These are phyloP conservation scores for Sussaba pulchella DNA, from an alignment of 2,888 invertebrate species.

Conservation along the genomic window DNA sequence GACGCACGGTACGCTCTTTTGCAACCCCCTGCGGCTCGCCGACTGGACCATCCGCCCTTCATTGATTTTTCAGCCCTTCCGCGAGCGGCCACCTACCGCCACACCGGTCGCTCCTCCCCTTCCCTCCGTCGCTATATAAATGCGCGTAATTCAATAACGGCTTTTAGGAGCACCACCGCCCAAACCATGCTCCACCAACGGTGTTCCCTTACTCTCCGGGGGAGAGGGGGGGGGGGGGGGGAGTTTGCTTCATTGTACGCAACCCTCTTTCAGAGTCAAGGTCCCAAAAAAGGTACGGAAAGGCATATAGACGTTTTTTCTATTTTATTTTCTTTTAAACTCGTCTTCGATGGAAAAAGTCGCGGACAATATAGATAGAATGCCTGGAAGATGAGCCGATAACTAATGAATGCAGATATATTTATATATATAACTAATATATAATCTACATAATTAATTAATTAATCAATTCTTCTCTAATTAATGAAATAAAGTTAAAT, in stretches of 20 bases:
- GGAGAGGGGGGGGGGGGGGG: background rate
- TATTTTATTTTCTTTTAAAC: background rate
- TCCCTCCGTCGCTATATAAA: slow-evolving; percentile 50
- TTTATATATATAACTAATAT: background rate
- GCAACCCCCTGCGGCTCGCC: slow-evolving; percentile 42
- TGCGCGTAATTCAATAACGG: slow-evolving; percentile 69
- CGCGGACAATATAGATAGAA: background rate
- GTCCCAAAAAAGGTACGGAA: background rate
- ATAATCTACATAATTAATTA: background rate
- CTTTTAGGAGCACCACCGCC: slow-evolving; percentile 62
- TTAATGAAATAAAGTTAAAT: too few relatives aligned
- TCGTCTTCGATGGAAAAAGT: background rate
- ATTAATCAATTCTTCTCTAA: background rate
- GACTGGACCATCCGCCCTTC: slow-evolving; percentile 53
- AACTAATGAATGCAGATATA: too few relatives aligned
- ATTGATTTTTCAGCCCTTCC: slow-evolving; percentile 66
- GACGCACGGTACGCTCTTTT: slow-evolving; percentile 26
- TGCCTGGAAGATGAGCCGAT: too few relatives aligned
- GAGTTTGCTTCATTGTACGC: slow-evolving; percentile 24
- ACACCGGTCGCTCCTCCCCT: slow-evolving; percentile 27
- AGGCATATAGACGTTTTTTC: background rate
- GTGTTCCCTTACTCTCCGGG: slow-evolving; percentile 3
- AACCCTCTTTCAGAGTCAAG: background rate
- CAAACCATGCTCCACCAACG: slow-evolving; percentile 29
- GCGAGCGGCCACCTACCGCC: slow-evolving; percentile 44